Base-by-base conservation (phyloP, 2,113 vertebrate genomes). In the Oreochromis niloticus region DNA sequence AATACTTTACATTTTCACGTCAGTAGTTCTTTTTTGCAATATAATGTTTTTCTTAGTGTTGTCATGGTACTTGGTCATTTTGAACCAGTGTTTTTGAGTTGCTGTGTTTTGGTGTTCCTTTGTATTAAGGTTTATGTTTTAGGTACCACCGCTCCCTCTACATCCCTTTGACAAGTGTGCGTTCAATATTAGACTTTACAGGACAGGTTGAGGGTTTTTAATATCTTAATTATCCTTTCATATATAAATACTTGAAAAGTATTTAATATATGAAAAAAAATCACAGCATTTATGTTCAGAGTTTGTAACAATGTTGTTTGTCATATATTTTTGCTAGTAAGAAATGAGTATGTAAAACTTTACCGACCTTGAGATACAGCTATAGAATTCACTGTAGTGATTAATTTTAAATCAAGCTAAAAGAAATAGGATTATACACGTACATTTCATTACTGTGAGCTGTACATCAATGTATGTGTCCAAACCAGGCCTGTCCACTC, bases 391-490 rank as follows among this genome's bases (percentile, higher is more conserved):
- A 56, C n/a, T 39, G 7, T 16, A 46, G 5, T 12, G 2, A 59
- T 30, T 6, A 0, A 46, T 48, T 56, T n/a, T 17, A 6, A 14
- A 16, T 36, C 1, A 56, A 27, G 6, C 19, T 61, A 19, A 54
- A 3, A 75, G 9, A 66, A 6, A 36, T n/a, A 63, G 17, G 10
- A 7, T 17, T 9, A 59, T 24, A 10, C 6, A 84, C 80, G 0
- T 89, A 91, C 92, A 86, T 87, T 89, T 41, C 4, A 50, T 82
- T 9, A 95, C 94, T 43, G 24, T 84, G 2, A 95, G 59, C 6
- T 84, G 11, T 8, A 94, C 81, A 27, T 3, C n/a, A 10, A 19
- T 87, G 19, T 6, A 93, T 3, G 94, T 89, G 81, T 94, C 83
- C 2, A 68, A 12, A 12, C 63, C 34, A 4, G 8, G 1, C 10